A percentile compares a stretch with the other conserved stretches of the same genome.
Evolutionary conservation across 2,888 invertebrate genomes (phyloP).

Genomic region (Icerya purchasi): DNA sequence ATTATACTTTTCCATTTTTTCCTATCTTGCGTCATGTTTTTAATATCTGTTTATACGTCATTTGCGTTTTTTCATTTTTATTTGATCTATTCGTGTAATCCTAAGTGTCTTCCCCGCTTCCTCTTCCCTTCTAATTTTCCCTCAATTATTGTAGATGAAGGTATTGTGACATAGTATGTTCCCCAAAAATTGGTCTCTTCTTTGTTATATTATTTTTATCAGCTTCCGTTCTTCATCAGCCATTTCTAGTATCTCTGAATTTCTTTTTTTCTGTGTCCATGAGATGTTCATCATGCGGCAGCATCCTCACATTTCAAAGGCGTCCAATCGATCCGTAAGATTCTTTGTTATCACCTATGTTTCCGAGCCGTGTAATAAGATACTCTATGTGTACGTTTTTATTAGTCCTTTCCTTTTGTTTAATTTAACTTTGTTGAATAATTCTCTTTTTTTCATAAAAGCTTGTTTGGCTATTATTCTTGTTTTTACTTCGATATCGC

Average conservation of each 20-base stretch:
- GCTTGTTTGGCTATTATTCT: not conserved
- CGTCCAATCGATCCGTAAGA: not conserved
- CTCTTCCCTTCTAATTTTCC: not conserved
- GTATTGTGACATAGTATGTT: not conserved
- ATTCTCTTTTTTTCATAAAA: not conserved
- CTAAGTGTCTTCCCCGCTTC: not conserved
- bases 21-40: not conserved
- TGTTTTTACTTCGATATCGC: not conserved
- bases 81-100: not conserved
- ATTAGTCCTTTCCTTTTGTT: not conserved
- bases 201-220: not conserved
- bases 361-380: not conserved
- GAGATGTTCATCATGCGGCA: not conserved
- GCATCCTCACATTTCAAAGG: not conserved
- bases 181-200: not conserved
- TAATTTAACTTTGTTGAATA: not conserved
- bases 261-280: not conserved
- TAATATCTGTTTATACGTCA: too few relatives aligned
- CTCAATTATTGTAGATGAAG: not conserved
- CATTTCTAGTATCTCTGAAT: not conserved
- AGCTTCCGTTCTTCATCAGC: not conserved
- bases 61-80: not conserved
- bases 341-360: not conserved
- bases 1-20: not conserved
- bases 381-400: not conserved